phyloP scores from a whole-genome alignment of 2,797 vertebrate genomes.

The Emys orbicularis region DNA sequence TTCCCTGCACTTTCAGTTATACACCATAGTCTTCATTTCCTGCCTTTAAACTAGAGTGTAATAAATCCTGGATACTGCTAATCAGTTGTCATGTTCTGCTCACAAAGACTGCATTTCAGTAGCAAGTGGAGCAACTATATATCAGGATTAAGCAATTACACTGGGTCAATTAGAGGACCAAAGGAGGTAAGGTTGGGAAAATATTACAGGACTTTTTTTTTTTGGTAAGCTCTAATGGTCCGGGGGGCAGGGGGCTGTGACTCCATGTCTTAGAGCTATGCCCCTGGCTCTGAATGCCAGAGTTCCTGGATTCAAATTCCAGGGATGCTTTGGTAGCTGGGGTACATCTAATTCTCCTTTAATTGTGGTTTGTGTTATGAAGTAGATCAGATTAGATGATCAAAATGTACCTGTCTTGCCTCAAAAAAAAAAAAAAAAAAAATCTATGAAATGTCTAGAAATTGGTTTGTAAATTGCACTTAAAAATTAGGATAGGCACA shows the following conservation, averaged over 20 bases:
- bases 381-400: neutral
- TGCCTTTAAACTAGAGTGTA: too few species aligned
- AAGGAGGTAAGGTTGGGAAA: accelerated
- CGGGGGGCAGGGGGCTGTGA: neutral
- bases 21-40: too few species aligned
- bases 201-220: neutral
- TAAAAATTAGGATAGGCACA: neutral
- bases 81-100: neutral
- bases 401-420: neutral
- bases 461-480: neutral
- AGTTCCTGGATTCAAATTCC: neutral
- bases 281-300: neutral
- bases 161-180: accelerated
- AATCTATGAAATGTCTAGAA: neutral
- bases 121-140: accelerated
- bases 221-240: neutral
- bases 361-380: too few species aligned
- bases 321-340: neutral
- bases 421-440: neutral
- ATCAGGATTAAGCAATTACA: accelerated
- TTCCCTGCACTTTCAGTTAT: neutral
- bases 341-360: neutral
- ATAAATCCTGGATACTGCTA: too few species aligned
- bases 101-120: neutral
- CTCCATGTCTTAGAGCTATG: neutral